Conservation (phyloP, 2,888 invertebrate species). For the Horisme vitalbata region DNA sequence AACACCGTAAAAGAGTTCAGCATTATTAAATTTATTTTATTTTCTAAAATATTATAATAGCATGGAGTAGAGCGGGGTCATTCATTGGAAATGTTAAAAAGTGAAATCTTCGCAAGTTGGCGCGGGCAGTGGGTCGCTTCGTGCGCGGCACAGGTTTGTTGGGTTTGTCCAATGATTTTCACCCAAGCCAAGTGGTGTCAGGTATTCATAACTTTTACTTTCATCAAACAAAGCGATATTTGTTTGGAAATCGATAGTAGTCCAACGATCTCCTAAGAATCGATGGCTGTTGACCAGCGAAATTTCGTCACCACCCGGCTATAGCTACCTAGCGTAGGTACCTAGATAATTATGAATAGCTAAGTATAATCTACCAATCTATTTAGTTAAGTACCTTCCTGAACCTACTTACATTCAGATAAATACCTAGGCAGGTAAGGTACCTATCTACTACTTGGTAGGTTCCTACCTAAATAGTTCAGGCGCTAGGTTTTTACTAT, state of each 20-base stretch:
- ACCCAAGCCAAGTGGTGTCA: conserved; percentile 50
- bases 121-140: conserved; percentile 69
- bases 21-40: no score
- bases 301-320: background rate
- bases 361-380: no score
- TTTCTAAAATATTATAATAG: conserved; percentile 27
- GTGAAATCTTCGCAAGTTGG: conserved; percentile 72
- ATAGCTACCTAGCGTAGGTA: background rate
- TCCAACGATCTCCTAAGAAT: conserved; percentile 4
- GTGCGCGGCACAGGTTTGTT: conserved; percentile 67
- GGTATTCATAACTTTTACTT: conserved; percentile 72
- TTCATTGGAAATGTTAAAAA: conserved; percentile 67
- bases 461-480: no score
- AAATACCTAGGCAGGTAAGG: no score
- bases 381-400: no score
- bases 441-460: no score
- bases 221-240: conserved; percentile 55
- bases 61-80: conserved; percentile 42
- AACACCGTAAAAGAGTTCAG: no score
- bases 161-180: conserved; percentile 71
- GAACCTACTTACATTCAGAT: no score
- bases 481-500: no score
- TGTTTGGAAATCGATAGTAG: conserved; percentile 35
- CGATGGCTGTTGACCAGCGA: background rate
- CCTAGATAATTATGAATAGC: no score